Percentiles rank a stretch among this genome's conserved stretches.
Conservation (phyloP, 2,113 vertebrate genomes). For the Lamprotornis superbus region DNA sequence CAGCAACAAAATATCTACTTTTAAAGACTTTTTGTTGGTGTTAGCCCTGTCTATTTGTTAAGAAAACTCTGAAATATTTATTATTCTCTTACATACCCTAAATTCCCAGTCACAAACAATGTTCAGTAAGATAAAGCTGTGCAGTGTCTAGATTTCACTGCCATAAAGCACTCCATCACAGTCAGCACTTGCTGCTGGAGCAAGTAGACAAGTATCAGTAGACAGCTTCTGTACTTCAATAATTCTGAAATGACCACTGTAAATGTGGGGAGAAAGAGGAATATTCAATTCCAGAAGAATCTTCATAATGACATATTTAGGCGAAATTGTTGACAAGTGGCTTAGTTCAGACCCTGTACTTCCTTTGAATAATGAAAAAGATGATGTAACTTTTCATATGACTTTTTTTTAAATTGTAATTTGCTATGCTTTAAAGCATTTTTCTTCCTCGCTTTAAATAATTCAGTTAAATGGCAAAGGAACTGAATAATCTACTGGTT, state of each 20-base stretch:
- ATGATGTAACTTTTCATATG: neutral
- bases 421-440: neutral
- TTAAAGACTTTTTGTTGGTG: neutral
- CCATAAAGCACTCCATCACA: neutral
- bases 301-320: neutral
- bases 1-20: neutral
- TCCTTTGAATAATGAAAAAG: neutral
- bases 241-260: neutral
- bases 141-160: neutral
- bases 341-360: neutral
- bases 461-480: neutral
- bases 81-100: neutral
- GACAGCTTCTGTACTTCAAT: neutral
- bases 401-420: neutral
- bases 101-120: neutral
- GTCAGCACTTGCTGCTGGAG: rapidly evolving
- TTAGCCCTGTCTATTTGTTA: neutral
- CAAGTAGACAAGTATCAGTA: neutral
- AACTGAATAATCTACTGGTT: neutral
- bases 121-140: neutral
- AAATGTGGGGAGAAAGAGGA: neutral
- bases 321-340: neutral
- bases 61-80: neutral
- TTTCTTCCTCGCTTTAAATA: neutral
- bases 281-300: neutral